Base-by-base conservation (phyloP, 2,888 invertebrate genomes). In the Pachymerium ferrugineum region DNA sequence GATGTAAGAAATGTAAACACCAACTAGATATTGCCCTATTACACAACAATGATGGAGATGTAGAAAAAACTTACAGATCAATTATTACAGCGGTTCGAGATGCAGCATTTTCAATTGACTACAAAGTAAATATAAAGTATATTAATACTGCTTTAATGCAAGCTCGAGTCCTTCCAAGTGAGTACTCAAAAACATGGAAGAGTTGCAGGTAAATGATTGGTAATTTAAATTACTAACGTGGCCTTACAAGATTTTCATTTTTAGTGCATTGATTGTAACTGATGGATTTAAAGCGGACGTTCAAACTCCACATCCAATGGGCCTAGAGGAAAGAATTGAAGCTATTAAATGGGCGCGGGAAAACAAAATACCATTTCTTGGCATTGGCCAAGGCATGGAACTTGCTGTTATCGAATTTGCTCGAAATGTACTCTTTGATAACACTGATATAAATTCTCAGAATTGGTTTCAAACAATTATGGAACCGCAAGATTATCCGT, bases 401-500 rank as follows among this genome's bases (percentile, higher is more conserved):
- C 93, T 94, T 25, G 92, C 97, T 8, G 97, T 97, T 3, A 91
- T 99, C 79, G 99, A 99, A 84, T 97, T 92, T 81, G 89, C 96
- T 0, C 78, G 97, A 73, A 94, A 95, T 81, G 91, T 91, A 0
- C 83, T n/a, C n/a, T n/a, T 97, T 0, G 86, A 87, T 0, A 82
- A 92, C 74, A 85, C 87, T 72, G 90, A 88, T 77, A 97, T 97
- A 0, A 90, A 95, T 80, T 91, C 92, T 92, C 99, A 76, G 97
- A 99, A 79, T 99, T 99, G 99, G 97, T 98, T 0, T 99, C 99
- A 83, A 96, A 98, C 83, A 94, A 94, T 81, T 89, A 90, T 0
- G 96, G 94, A 0, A 87, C 91, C 78, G 88, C 94, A 86, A 99
- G 99, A 1, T 99, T 97, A 8, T 99, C 99, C 0, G 99, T 99